Evolutionary conservation across 1,140 invertebrate genomes (phyloP).

Genomic region (Papilio aristodemus): DNA sequence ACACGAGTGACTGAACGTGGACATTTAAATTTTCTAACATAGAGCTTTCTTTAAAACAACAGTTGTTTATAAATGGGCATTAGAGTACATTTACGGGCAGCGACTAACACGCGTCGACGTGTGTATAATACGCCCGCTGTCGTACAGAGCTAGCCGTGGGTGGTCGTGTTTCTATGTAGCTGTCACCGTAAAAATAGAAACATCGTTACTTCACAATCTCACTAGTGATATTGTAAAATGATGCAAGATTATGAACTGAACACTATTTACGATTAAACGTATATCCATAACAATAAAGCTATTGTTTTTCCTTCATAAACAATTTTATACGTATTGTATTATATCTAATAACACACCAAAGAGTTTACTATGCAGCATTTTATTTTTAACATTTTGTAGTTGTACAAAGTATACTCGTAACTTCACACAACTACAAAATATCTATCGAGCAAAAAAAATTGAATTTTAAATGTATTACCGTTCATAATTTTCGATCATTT

Average conservation of each 20-base stretch:
- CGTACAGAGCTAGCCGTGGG: constrained; percentile 22
- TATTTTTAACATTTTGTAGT: no score
- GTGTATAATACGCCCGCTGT: constrained; percentile 19
- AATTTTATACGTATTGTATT: no score
- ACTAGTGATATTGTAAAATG: not conserved
- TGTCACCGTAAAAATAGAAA: not conserved
- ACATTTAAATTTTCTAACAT: constrained; percentile 6
- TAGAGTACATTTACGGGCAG: constrained; percentile 15
- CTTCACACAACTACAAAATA: no score
- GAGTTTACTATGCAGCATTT: no score
- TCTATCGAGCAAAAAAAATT: no score
- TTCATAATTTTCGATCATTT: no score
- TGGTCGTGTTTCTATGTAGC: constrained; percentile 18
- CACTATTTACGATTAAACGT: no score
- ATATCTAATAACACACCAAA: no score
- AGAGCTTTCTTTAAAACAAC: constrained; percentile 27
- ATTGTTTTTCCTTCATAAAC: no score
- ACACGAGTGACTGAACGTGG: not conserved
- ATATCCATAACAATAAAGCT: no score
- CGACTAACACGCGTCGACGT: constrained; percentile 15
- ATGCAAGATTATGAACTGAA: not conserved
- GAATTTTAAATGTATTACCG: no score
- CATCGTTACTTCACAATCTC: not conserved
- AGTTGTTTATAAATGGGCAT: constrained; percentile 25
- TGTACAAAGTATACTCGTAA: no score